phyloP scores from a whole-genome alignment of 2,888 invertebrate genomes.

The Ommatoiulus sabulosus region DNA sequence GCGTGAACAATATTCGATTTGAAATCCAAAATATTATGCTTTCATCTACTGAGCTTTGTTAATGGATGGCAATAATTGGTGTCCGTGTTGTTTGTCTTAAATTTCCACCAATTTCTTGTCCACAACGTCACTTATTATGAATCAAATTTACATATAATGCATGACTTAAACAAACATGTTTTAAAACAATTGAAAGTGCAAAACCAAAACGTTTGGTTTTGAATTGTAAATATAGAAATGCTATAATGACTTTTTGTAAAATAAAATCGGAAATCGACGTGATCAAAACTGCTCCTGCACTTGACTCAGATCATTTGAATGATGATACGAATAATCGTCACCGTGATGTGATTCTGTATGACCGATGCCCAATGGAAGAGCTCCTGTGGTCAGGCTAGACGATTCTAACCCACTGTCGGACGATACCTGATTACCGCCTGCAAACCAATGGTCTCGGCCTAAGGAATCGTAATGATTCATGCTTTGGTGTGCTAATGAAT shows the following conservation, averaged over 20 bases:
- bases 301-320: conserved; percentile 28
- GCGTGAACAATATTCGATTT: not conserved
- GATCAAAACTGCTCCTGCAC: conserved; percentile 21
- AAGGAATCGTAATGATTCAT: conserved; percentile 39
- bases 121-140: not conserved
- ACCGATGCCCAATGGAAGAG: not conserved
- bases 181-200: not conserved
- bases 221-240: conserved; percentile 33
- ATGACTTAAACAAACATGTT: not conserved
- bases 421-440: not conserved
- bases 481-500: not conserved
- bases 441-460: conserved; percentile 45
- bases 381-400: not conserved
- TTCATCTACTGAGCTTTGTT: not conserved
- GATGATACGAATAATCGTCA: not conserved
- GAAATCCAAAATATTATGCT: not conserved
- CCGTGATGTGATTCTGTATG: conserved; percentile 7
- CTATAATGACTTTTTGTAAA: conserved; percentile 25
- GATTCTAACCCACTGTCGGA: not conserved
- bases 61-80: not conserved
- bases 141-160: not conserved
- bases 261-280: not conserved
- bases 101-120: not conserved
- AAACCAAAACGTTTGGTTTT: not conserved
- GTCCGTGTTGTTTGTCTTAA: not conserved